These are phyloP conservation scores for Chamaetylas fuelleborni DNA, from an alignment of 2,113 vertebrate genomes.

Conservation along the genomic window DNA sequence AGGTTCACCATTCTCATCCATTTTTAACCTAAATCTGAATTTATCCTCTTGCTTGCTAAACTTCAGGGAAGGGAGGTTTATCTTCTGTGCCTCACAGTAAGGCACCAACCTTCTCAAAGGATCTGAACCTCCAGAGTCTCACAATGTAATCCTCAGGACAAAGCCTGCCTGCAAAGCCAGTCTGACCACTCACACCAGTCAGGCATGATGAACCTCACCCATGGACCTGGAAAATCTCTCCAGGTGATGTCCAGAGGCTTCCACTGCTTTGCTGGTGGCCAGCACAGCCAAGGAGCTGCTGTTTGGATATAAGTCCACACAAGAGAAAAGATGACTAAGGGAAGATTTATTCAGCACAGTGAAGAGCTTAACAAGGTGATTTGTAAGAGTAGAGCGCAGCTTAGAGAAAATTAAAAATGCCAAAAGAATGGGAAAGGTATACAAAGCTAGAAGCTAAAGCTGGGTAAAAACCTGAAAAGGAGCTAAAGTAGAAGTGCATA, in stretches of 20 bases:
- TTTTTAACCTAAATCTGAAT: not conserved
- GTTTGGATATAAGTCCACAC: not conserved
- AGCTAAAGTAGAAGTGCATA: not conserved
- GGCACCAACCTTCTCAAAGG: not conserved
- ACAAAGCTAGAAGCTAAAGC: not conserved
- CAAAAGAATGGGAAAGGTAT: not conserved
- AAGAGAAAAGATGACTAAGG: not conserved
- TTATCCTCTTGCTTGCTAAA: not conserved
- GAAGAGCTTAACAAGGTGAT: constrained; percentile 25
- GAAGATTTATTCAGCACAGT: not conserved
- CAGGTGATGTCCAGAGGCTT: not conserved
- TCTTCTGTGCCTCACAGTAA: not conserved
- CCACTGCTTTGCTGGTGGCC: not conserved
- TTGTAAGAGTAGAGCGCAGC: not conserved
- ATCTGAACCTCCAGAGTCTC: not conserved
- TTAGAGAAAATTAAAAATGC: constrained; percentile 50
- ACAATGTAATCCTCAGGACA: not conserved
- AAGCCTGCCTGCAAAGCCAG: not conserved
- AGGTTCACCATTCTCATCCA: not conserved
- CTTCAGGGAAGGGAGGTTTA: not conserved
- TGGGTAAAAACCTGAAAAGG: not conserved
- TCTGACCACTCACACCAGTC: not conserved
- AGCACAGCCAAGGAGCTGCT: not conserved
- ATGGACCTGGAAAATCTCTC: not conserved
- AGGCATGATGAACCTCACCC: not conserved